Evolutionary conservation across 2,113 vertebrate species (phyloP).

Genomic region (Erinaceus europaeus): DNA sequence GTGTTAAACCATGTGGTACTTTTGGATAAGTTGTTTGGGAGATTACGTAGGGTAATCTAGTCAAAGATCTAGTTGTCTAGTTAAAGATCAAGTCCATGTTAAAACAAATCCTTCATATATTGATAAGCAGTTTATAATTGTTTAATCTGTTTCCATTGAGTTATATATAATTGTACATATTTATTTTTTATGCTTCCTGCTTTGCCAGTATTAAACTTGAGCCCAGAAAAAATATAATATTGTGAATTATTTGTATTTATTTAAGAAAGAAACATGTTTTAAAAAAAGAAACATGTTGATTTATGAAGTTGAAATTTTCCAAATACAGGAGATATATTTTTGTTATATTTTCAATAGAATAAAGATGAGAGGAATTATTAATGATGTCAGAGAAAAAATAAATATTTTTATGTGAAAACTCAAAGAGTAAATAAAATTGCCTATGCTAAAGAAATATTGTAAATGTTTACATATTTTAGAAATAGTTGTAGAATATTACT

Average conservation of each 20-base stretch:
- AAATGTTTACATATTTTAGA: constrained; percentile 27
- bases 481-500: constrained; percentile 14
- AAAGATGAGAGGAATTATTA: neutral
- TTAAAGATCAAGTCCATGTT: constrained; percentile 39
- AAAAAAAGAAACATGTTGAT: constrained; percentile 27
- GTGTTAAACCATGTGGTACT: constrained; percentile 25
- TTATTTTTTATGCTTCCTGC: constrained; percentile 27
- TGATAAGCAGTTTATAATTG: constrained; percentile 17
- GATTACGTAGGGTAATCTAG: neutral
- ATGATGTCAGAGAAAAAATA: constrained; percentile 14
- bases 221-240: neutral
- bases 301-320: constrained; percentile 28
- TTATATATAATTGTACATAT: neutral
- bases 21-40: neutral
- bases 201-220: constrained; percentile 38
- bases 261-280: constrained; percentile 20
- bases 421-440: constrained; percentile 34
- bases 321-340: constrained; percentile 12
- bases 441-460: constrained; percentile 23
- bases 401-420: neutral
- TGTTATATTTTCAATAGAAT: neutral
- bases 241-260: constrained; percentile 32
- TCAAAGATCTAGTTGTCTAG: constrained; percentile 6
- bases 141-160: constrained; percentile 13
- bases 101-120: constrained; percentile 30